Conservation (phyloP, 2,113 vertebrate species). For the Dromas ardeola region DNA sequence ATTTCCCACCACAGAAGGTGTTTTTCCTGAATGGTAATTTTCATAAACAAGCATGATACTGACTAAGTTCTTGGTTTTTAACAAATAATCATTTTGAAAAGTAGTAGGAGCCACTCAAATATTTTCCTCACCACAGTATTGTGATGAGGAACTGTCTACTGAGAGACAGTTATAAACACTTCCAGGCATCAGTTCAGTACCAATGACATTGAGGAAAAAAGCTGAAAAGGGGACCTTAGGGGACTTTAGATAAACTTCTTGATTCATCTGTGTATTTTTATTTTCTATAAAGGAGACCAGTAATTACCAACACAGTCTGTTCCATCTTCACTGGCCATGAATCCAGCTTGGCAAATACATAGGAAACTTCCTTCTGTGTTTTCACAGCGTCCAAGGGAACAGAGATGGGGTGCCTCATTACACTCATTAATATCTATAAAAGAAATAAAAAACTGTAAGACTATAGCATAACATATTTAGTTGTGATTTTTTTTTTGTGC, state of each 20-base stretch:
- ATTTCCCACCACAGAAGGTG: neutral
- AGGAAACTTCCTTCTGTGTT: conserved; percentile 90
- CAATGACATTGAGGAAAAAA: neutral
- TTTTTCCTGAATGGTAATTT: neutral
- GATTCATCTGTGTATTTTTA: neutral
- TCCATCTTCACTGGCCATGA: conserved; percentile 81
- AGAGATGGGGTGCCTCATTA: conserved; percentile 74
- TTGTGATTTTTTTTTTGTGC: neutral
- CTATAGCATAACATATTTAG: neutral
- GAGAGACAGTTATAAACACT: neutral
- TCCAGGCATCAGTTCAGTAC: neutral
- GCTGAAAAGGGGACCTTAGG: neutral
- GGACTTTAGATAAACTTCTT: neutral
- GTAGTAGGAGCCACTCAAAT: neutral
- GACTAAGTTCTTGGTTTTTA: neutral
- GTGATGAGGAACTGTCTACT: neutral
- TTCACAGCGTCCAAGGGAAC: conserved; percentile 85
- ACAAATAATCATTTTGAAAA: neutral
- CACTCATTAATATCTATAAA: conserved; percentile 89
- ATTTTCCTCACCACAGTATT: neutral
- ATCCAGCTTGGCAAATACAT: conserved; percentile 86
- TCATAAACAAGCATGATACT: neutral
- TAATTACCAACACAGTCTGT: conserved; percentile 84
- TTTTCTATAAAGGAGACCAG: neutral
- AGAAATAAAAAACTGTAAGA: neutral